phyloP scores from a whole-genome alignment of 2,797 vertebrate species.

The Lophotriccus pileatus region DNA sequence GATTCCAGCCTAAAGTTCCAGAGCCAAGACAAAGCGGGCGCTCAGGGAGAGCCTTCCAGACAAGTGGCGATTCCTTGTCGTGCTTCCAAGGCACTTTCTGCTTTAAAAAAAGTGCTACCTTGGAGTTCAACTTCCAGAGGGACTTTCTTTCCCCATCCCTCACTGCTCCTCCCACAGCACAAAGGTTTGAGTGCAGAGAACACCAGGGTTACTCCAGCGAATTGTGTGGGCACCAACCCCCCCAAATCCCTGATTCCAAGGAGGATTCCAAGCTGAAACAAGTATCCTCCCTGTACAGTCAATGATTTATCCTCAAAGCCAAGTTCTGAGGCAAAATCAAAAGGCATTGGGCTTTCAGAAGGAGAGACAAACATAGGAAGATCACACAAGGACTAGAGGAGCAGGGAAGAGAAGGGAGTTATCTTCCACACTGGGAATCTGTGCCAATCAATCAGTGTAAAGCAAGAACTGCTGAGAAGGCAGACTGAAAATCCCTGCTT shows the following conservation, averaged over 20 bases:
- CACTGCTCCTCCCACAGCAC: background rate
- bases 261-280: background rate
- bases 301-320: background rate
- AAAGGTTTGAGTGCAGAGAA: background rate
- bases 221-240: background rate
- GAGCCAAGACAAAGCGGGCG: rapidly evolving
- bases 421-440: background rate
- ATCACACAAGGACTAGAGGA: background rate
- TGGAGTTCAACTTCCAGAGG: background rate
- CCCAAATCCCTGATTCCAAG: background rate
- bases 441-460: rapidly evolving
- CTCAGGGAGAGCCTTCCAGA: background rate
- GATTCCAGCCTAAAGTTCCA: background rate
- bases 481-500: background rate
- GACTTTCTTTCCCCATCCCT: background rate
- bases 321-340: background rate
- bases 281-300: background rate
- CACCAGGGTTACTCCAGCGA: rapidly evolving
- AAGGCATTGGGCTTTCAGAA: background rate
- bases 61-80: background rate
- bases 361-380: background rate
- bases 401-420: background rate
- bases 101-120: background rate
- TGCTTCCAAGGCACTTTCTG: background rate
- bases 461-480: background rate